These are phyloP conservation scores for Anas capensis DNA, from an alignment of 2,797 vertebrate species.

Conservation along the genomic window DNA sequence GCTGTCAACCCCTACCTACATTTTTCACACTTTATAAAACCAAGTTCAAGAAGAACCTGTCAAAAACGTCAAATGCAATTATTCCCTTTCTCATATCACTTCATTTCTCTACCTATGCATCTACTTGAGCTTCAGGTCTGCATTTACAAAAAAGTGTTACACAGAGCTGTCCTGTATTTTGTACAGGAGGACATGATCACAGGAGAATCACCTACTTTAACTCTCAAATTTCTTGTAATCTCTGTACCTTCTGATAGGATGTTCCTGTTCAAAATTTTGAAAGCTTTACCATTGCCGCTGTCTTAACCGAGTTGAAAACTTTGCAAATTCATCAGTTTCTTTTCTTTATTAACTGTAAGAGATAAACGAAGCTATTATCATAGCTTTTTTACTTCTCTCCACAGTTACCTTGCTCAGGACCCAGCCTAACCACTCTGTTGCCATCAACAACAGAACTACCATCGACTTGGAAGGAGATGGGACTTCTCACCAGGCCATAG, in stretches of 20 bases:
- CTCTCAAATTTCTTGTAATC: accelerated
- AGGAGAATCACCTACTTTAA: neutral
- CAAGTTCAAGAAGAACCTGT: neutral
- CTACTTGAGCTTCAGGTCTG: neutral
- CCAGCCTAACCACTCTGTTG: neutral
- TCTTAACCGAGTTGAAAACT: neutral
- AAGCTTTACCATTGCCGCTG: neutral
- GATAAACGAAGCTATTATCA: neutral
- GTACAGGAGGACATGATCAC: neutral
- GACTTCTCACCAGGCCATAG: accelerated
- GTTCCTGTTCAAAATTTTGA: neutral
- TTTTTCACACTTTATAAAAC: neutral
- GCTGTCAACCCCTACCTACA: neutral
- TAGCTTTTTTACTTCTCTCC: neutral
- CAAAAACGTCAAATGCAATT: neutral
- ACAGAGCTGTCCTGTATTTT: neutral
- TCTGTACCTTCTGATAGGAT: neutral
- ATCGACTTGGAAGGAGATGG: neutral
- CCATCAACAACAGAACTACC: neutral
- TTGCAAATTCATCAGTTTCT: neutral
- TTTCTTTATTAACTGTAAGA: neutral
- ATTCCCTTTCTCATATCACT: neutral
- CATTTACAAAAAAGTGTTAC: neutral
- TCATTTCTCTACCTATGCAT: neutral
- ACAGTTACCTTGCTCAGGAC: neutral